Percentiles rank a stretch among this genome's conserved stretches.
Evolutionary conservation across 2,888 invertebrate species (phyloP).

Genomic region (Myathropa florea): DNA sequence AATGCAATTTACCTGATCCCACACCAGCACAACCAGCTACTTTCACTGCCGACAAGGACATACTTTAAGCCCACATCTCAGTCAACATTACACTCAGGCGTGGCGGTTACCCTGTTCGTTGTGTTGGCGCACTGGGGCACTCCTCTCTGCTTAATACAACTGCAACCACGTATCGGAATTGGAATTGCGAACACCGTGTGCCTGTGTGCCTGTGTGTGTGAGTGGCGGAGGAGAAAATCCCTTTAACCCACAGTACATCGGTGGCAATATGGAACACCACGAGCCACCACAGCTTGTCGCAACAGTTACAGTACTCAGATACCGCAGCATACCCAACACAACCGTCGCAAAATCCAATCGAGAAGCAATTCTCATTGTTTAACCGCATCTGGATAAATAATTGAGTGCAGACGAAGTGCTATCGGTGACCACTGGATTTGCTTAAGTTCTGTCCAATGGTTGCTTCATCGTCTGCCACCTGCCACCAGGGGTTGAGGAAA

Average conservation of each 20-base stretch:
- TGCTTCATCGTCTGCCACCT: conserved; percentile 22
- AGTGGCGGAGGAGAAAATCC: conserved; percentile 23
- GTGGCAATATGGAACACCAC: conserved; percentile 44
- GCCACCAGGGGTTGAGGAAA: not conserved
- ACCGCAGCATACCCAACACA: conserved; percentile 40
- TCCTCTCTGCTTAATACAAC: not conserved
- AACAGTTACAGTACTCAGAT: conserved; percentile 57
- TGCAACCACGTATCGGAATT: not conserved
- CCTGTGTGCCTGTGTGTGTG: not conserved
- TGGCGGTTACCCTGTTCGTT: not conserved
- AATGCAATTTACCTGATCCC: conserved; percentile 66
- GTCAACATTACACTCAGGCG: not conserved
- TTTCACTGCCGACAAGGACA: conserved; percentile 38
- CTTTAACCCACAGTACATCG: conserved; percentile 40
- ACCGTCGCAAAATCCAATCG: conserved; percentile 50
- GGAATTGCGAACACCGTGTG: not conserved
- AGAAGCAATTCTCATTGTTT: conserved; percentile 69
- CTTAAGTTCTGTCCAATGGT: conserved; percentile 49
- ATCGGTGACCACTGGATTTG: conserved; percentile 68
- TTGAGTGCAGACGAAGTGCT: conserved; percentile 71
- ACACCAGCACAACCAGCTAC: conserved; percentile 18
- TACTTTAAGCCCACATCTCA: conserved; percentile 58
- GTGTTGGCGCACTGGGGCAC: not conserved
- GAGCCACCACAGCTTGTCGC: conserved; percentile 66
- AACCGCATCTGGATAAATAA: conserved; percentile 70